Evolutionary conservation across 2,888 invertebrate species (phyloP).

Genomic region (Entomobrya multifasciata): DNA sequence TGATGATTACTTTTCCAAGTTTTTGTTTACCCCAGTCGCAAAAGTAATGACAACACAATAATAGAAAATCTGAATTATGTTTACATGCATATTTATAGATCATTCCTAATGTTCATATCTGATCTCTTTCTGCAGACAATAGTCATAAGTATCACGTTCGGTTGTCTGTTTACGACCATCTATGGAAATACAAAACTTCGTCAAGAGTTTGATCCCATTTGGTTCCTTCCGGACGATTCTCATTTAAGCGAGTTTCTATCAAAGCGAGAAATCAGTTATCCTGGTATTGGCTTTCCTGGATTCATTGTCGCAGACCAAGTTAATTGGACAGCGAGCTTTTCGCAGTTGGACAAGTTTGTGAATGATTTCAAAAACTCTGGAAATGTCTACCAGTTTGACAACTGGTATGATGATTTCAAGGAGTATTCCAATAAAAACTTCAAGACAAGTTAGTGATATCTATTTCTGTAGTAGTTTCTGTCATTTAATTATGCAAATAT

Average conservation of each 20-base stretch:
- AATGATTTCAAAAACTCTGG: slow-evolving; percentile 83
- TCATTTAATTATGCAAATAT: no score
- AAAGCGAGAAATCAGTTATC: slow-evolving; percentile 85
- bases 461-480: no score
- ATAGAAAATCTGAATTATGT: no score
- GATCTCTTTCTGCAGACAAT: slow-evolving; percentile 83
- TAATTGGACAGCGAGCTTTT: slow-evolving; percentile 85
- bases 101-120: slow-evolving; percentile 26
- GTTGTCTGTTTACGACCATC: slow-evolving; percentile 85
- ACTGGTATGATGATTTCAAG: slow-evolving; percentile 87
- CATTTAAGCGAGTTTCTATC: slow-evolving; percentile 86
- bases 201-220: slow-evolving; percentile 89
- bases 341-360: slow-evolving; percentile 84
- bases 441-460: slow-evolving; percentile 83
- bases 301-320: slow-evolving; percentile 86
- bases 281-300: slow-evolving; percentile 85
- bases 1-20: slow-evolving; percentile 85
- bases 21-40: slow-evolving; percentile 86
- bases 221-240: slow-evolving; percentile 89
- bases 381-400: slow-evolving; percentile 84
- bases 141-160: slow-evolving; percentile 85
- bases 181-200: slow-evolving; percentile 86
- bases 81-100: no score
- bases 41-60: slow-evolving; percentile 82
- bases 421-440: slow-evolving; percentile 85